Percentiles rank a stretch among this genome's conserved stretches.
Evolutionary conservation across 1,140 invertebrate species (phyloP).

Genomic region (Sminthurides bifidus): DNA sequence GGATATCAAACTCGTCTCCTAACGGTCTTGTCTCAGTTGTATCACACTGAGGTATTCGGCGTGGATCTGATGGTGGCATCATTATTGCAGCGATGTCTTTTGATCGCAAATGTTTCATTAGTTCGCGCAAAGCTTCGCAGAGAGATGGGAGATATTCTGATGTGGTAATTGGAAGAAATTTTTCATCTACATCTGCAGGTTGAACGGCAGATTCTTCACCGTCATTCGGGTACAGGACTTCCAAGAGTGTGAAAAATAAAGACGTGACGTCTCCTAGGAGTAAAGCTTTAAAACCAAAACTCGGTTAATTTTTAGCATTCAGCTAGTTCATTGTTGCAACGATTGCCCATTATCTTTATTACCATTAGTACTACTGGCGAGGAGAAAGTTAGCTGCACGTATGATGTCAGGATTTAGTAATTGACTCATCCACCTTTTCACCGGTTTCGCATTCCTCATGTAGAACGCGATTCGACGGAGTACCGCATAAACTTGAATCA

Average conservation of each 20-base stretch:
- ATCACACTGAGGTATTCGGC: neutral
- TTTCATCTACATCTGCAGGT: neutral
- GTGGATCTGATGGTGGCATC: neutral
- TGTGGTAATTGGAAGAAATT: neutral
- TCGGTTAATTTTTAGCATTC: neutral
- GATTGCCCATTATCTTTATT: neutral
- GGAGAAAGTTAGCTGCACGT: conserved; percentile 16
- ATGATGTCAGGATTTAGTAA: conserved; percentile 10
- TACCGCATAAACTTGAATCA: conserved; percentile 26
- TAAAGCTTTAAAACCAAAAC: conserved; percentile 6
- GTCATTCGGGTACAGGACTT: conserved; percentile 7
- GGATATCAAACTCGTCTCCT: conserved; percentile 8
- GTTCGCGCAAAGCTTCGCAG: conserved; percentile 22
- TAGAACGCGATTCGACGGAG: conserved; percentile 20
- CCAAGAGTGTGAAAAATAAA: conserved; percentile 16
- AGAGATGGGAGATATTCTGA: conserved; percentile 15
- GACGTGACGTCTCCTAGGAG: conserved; percentile 19
- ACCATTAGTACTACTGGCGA: conserved; percentile 19
- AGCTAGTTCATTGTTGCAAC: neutral
- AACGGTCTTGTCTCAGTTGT: neutral
- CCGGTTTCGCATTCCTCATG: conserved; percentile 10
- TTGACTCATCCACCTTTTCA: conserved; percentile 13
- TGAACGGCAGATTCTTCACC: neutral
- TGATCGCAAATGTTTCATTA: conserved; percentile 14
- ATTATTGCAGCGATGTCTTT: neutral